phyloP scores from a whole-genome alignment of 2,113 vertebrate species.

The Platanista minor region DNA sequence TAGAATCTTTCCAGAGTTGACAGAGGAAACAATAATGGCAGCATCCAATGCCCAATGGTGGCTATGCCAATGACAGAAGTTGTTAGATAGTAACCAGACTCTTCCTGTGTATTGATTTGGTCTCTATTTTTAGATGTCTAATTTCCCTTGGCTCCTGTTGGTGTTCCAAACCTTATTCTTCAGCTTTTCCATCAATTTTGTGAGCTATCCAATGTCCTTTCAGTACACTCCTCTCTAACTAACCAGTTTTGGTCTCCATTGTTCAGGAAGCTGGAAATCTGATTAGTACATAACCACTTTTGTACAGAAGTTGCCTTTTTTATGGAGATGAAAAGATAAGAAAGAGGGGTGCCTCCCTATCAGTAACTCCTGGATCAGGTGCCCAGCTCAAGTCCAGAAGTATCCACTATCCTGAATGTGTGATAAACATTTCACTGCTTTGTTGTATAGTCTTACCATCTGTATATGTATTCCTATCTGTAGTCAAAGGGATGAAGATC shows the following conservation, averaged over 20 bases:
- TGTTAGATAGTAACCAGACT: neutral
- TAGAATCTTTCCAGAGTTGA: neutral
- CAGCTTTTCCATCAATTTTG: constrained; percentile 15
- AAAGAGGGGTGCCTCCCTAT: neutral
- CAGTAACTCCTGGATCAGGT: neutral
- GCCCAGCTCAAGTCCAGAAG: neutral
- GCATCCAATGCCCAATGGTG: neutral
- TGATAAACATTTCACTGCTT: neutral
- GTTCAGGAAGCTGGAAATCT: neutral
- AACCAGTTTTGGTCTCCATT: neutral
- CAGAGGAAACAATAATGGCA: neutral
- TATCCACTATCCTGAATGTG: neutral
- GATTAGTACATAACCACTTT: neutral
- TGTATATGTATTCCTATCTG: neutral
- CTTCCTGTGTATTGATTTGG: constrained; percentile 17
- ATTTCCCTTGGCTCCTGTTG: neutral
- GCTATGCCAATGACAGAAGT: neutral
- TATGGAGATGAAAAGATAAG: neutral
- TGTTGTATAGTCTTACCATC: neutral
- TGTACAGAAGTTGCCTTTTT: neutral
- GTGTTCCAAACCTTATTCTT: constrained; percentile 15
- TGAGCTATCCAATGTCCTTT: neutral
- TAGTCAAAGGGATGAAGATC: neutral
- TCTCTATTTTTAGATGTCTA: constrained; percentile 30
- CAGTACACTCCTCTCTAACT: neutral